These are phyloP conservation scores for Amphiprion ocellaris DNA, from an alignment of 2,113 vertebrate species.

Conservation along the genomic window DNA sequence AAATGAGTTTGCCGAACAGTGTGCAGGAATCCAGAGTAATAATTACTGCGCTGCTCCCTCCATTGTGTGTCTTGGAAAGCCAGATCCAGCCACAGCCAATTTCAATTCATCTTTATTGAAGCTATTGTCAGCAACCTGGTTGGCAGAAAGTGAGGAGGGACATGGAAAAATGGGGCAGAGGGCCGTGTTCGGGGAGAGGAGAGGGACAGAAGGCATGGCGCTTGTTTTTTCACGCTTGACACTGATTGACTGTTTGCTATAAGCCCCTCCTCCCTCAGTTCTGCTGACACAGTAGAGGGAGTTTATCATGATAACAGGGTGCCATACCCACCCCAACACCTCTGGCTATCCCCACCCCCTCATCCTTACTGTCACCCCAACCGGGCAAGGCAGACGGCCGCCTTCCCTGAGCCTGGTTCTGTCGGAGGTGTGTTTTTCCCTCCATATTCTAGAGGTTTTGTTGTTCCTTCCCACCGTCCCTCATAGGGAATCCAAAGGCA, in stretches of 20 bases:
- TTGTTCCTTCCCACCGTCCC: too few relatives aligned
- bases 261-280: constrained; percentile 1
- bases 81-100: constrained; percentile 71
- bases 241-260: neutral
- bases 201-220: constrained; percentile 20
- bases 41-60: constrained; percentile 68
- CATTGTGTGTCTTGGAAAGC: constrained; percentile 72
- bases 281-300: neutral
- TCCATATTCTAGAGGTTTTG: too few relatives aligned
- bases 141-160: constrained; percentile 39
- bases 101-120: constrained; percentile 81
- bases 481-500: too few relatives aligned
- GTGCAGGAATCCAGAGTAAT: constrained; percentile 73
- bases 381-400: too few relatives aligned
- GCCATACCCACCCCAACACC: too few relatives aligned
- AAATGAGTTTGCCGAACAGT: constrained; percentile 65
- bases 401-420: too few relatives aligned
- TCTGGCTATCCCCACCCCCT: too few relatives aligned
- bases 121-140: constrained; percentile 75
- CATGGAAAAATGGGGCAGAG: neutral
- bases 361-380: too few relatives aligned
- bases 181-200: constrained; percentile 3
- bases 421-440: too few relatives aligned
- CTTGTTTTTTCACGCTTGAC: neutral
- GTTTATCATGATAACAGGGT: too few relatives aligned